Conservation (phyloP, 2,113 vertebrate genomes). For the Cricetomys ansorgei region DNA sequence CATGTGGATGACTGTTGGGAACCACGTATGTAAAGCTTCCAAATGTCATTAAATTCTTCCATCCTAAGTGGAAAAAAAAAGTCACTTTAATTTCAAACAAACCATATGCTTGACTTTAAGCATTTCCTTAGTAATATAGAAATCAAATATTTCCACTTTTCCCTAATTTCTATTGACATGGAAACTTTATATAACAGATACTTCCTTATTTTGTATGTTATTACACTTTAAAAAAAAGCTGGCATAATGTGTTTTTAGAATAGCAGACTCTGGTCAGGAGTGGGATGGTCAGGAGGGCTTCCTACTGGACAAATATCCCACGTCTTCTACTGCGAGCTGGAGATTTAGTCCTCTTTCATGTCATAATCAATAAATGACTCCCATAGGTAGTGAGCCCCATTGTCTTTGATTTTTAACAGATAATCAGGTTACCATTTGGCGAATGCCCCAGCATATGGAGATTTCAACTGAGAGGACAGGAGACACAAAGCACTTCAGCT, state of each 20-base stretch:
- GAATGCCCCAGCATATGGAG: not conserved
- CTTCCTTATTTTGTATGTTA: conserved; percentile 23
- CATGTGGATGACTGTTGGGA: conserved; percentile 83
- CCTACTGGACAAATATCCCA: conserved; percentile 7
- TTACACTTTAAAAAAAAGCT: not conserved
- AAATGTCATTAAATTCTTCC: conserved; percentile 85
- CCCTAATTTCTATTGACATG: not conserved
- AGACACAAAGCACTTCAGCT: conserved; percentile 19
- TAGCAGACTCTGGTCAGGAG: not conserved
- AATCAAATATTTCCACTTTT: not conserved
- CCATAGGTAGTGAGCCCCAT: conserved; percentile 50
- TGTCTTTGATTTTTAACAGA: conserved; percentile 58
- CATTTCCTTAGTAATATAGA: not conserved
- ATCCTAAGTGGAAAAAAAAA: conserved; percentile 85
- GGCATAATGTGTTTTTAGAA: conserved; percentile 20
- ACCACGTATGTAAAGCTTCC: conserved; percentile 85
- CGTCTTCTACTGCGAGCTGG: not conserved
- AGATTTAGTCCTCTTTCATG: conserved; percentile 35
- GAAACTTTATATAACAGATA: conserved; percentile 21
- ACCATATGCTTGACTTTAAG: not conserved
- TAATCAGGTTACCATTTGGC: conserved; percentile 55
- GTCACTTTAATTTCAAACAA: conserved; percentile 54
- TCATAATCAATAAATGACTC: conserved; percentile 46
- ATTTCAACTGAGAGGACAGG: conserved; percentile 57
- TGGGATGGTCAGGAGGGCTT: not conserved